Conservation (phyloP, 35 echinoderm and acorn worm genomes). For the Apostichopus parvimensis region DNA sequence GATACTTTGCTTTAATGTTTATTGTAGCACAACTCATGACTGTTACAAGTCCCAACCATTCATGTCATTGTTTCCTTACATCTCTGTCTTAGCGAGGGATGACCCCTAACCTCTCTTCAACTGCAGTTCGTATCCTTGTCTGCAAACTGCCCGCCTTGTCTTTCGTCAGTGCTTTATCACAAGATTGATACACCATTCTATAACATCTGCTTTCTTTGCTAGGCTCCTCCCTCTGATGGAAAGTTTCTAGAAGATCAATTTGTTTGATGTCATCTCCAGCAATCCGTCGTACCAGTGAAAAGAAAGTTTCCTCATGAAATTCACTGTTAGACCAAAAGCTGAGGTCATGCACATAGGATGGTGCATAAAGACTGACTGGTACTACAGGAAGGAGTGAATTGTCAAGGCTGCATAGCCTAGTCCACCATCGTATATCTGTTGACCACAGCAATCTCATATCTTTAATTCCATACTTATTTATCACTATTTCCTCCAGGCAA, state of each 20-base stretch:
- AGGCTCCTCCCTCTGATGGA: background rate
- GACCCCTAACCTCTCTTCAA: conserved; percentile 45
- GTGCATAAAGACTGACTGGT: conserved; percentile 61
- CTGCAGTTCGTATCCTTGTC: conserved; percentile 38
- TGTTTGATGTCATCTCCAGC: conserved; percentile 52
- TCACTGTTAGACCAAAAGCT: conserved; percentile 70
- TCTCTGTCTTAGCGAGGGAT: conserved; percentile 41
- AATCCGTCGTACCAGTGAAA: conserved; percentile 37
- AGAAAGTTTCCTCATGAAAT: conserved; percentile 69
- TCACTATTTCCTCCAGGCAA: conserved; percentile 46
- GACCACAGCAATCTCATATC: conserved; percentile 84
- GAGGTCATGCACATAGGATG: conserved; percentile 72
- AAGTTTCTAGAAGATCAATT: conserved; percentile 58
- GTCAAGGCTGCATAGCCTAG: background rate
- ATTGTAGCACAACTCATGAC: too few relatives aligned
- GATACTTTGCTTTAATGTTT: too few relatives aligned
- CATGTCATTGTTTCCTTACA: too few relatives aligned
- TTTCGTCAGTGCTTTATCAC: conserved; percentile 75
- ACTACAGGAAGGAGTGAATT: background rate
- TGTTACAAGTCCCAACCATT: too few relatives aligned
- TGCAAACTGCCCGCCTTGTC: conserved; percentile 54
- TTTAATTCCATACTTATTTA: conserved; percentile 51
- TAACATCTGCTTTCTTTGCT: conserved; percentile 66
- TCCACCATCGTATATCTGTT: conserved; percentile 28
- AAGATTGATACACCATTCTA: conserved; percentile 82